Evolutionary conservation across 2,797 vertebrate genomes (phyloP), one percentile per base, ranked within the genome.

Genomic region (Pseudotriccus pelzelni): DNA sequence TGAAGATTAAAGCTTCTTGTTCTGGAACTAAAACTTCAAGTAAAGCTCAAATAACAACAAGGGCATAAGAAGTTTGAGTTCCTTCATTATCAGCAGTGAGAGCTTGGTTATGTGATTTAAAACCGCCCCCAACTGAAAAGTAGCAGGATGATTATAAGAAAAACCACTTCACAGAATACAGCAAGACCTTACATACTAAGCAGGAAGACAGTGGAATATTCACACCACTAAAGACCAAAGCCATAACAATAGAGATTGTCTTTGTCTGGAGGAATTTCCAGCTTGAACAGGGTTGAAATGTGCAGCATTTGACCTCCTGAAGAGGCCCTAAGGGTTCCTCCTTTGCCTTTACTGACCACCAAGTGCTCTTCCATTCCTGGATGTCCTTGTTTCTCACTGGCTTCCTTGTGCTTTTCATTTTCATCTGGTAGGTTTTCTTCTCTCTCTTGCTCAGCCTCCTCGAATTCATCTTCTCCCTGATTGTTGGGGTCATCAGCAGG

Each of bases 391-490:
- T 97, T 98, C 10, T 94, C 91, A 37, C 81, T 78, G 70, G 17
- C 90, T 89, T 94, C 94, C 47, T 96, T 98, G 27, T 94, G 97
- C 41, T 98, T 97, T 36, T 96, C 85, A 37, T 98, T 98, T 91
- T 98, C 98, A 49, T 97, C 98, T 5, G 97, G 98, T 2, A 96
- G 91, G 87, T 98, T 98, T 87, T 98, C 98, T 50, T 98, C 98
- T 89, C 97, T 98, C 59, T 98, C 98, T 43, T 99, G 98, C 94
- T 99, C 99, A 0, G 99, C 99, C 97, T 99, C 99, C 90, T 99
- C 99, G 91, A 99, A 99, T 97, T 99, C 99, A 89, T 99, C 99
- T 96, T 99, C 99, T 3, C 99, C 99, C 97, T 99, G 99, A 97
- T 99, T 99, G 97, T 99, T 99, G 43, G 99, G 99, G 97, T 99